Conservation (phyloP, 2,797 vertebrate genomes). For the Crypturellus tataupa region DNA sequence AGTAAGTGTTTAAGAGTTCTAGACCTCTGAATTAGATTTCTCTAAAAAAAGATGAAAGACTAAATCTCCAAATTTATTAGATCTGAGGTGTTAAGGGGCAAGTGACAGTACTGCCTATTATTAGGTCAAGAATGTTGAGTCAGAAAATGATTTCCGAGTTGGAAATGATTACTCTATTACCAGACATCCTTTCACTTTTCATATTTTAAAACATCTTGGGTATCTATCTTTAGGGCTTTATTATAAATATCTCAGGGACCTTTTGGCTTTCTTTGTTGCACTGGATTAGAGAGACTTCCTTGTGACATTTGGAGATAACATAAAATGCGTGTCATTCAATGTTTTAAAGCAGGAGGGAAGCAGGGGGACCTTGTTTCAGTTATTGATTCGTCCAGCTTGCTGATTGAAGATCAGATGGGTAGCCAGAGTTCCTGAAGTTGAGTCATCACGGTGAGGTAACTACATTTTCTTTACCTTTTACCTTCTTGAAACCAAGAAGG, state of each 20-base stretch:
- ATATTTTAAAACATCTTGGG: not conserved
- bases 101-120: not conserved
- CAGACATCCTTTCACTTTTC: not conserved
- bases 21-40: not conserved
- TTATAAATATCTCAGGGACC: not conserved
- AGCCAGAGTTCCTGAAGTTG: conserved; percentile 9
- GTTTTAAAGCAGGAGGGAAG: not conserved
- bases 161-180: not conserved
- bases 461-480: not conserved
- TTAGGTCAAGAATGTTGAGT: not conserved
- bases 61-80: not conserved
- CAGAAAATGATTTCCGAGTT: conserved; percentile 18
- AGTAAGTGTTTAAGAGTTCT: not conserved
- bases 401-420: conserved; percentile 30
- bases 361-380: not conserved
- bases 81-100: not conserved
- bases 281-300: not conserved
- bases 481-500: not conserved
- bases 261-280: not conserved
- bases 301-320: not conserved
- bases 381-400: conserved; percentile 12
- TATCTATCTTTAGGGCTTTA: not conserved
- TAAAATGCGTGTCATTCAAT: not conserved
- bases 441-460: conserved; percentile 29
- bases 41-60: not conserved